These are phyloP conservation scores for Palaemon carinicauda DNA, from an alignment of 1,140 invertebrate genomes.

Conservation along the genomic window DNA sequence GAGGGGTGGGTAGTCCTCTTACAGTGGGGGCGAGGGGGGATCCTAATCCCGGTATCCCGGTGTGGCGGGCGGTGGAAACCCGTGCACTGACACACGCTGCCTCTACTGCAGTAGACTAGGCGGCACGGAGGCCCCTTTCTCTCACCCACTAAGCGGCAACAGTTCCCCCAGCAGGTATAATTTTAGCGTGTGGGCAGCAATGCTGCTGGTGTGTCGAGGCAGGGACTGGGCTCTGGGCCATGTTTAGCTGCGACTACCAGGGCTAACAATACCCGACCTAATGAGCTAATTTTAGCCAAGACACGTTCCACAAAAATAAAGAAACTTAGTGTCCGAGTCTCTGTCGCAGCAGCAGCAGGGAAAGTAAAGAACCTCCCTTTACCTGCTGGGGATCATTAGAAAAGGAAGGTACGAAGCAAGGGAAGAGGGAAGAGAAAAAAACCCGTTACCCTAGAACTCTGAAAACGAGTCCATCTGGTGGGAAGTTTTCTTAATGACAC, in stretches of 20 bases:
- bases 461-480: no score
- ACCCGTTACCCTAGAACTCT: neutral
- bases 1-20: neutral
- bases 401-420: neutral
- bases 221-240: slow-evolving; percentile 6
- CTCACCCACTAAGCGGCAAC: neutral
- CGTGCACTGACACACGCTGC: neutral
- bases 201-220: neutral
- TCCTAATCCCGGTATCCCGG: neutral
- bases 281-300: slow-evolving; percentile 13
- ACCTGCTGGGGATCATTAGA: no score
- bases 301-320: slow-evolving; percentile 27
- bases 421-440: neutral
- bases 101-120: neutral
- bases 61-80: neutral
- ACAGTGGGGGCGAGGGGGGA: neutral
- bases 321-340: neutral
- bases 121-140: neutral
- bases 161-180: slow-evolving; percentile 1
- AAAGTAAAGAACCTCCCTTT: no score
- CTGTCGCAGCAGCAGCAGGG: neutral
- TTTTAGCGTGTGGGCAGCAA: slow-evolving; percentile 20
- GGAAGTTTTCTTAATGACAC: no score
- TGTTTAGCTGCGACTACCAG: slow-evolving; percentile 25
- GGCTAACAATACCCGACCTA: slow-evolving; percentile 30